phyloP scores from a whole-genome alignment of 2,888 invertebrate genomes.

The Drosophila imparisetae region DNA sequence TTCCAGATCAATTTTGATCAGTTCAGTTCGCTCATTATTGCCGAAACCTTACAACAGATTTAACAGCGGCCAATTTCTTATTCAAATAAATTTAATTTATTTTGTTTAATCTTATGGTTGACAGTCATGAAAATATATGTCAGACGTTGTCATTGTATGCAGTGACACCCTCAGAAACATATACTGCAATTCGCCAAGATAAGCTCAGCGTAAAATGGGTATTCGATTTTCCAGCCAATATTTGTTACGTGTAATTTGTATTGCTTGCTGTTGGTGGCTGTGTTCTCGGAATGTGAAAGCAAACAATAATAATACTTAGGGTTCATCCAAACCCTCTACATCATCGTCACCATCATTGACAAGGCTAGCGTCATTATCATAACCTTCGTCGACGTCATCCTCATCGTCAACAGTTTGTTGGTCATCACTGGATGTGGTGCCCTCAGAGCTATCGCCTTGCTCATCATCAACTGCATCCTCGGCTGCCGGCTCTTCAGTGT shows the following conservation, averaged over 20 bases:
- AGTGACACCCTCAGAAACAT: neutral
- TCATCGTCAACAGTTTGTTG: conserved; percentile 17
- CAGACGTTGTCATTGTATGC: neutral
- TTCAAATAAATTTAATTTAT: neutral
- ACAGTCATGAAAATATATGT: neutral
- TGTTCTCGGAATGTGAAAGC: conserved; percentile 17
- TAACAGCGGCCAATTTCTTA: neutral
- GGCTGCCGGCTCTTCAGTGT: conserved; percentile 16
- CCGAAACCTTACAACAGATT: neutral
- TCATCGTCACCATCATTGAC: conserved; percentile 5
- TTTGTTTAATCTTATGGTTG: neutral
- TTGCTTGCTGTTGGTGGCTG: conserved; percentile 7
- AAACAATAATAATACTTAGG: conserved; percentile 20
- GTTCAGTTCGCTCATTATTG: neutral
- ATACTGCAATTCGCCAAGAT: no score
- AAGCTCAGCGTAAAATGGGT: neutral
- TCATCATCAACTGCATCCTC: conserved; percentile 19
- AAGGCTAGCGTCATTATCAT: neutral
- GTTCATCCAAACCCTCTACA: conserved; percentile 1
- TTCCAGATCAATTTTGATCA: neutral
- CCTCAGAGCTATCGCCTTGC: conserved; percentile 35
- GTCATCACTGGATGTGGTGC: conserved; percentile 20
- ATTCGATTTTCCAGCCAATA: neutral
- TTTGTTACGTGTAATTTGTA: conserved; percentile 1
- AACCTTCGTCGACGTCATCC: conserved; percentile 23